These are phyloP conservation scores for Macaria liturata DNA, from an alignment of 2,888 invertebrate genomes.

Conservation along the genomic window DNA sequence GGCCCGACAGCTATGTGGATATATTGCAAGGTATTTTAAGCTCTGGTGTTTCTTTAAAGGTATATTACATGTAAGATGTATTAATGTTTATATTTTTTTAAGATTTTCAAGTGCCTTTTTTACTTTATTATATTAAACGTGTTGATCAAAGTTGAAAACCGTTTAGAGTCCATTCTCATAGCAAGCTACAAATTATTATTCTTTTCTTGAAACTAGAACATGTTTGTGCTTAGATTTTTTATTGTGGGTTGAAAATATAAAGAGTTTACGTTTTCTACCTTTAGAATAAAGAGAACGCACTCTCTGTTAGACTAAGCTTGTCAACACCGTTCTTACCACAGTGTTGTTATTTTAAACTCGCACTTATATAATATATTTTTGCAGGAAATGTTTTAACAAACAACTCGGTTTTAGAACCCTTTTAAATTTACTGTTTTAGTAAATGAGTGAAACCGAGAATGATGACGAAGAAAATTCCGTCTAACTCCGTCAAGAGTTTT, in stretches of 20 bases:
- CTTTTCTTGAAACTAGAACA: not conserved
- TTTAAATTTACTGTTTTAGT: no score
- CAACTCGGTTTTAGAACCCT: no score
- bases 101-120: not conserved
- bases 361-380: no score
- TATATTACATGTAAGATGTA: not conserved
- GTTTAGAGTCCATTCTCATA: not conserved
- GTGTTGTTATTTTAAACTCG: no score
- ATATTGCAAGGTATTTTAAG: not conserved
- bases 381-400: no score
- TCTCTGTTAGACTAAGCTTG: no score
- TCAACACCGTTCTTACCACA: no score
- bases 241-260: not conserved
- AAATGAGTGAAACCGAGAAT: no score
- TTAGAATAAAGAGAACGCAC: not conserved
- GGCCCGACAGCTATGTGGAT: not conserved
- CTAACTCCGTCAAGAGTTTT: no score
- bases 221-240: not conserved
- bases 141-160: not conserved
- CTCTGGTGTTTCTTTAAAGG: not conserved
- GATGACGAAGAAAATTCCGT: no score
- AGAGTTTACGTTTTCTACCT: conserved; percentile 1
- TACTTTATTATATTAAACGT: not conserved
- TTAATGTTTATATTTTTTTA: no score
- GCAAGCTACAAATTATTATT: not conserved